Base-by-base conservation (phyloP, 2,888 invertebrate species). In the Pyrocoelia pectoralis region DNA sequence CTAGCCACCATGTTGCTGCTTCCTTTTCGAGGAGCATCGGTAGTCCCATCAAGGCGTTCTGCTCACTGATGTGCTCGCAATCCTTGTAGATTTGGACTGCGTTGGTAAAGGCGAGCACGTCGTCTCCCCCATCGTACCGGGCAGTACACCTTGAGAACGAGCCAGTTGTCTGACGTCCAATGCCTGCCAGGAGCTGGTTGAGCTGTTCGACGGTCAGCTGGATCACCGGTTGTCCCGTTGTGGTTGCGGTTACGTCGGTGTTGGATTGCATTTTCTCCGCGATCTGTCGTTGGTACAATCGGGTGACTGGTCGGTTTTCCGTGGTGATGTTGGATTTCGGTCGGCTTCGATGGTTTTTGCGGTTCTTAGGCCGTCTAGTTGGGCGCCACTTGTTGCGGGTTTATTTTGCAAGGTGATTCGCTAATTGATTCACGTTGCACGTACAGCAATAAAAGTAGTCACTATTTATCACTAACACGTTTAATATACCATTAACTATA, bases 231-330 rank as follows among this genome's bases (percentile, higher is more conserved):
- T 12, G 41, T 41, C n/a, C n/a, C n/a, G n/a, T 5, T 38, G 41
- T 41, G 2, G n/a, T n/a, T n/a, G n/a, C n/a, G n/a, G 41, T 14
- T 1, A 1, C 14, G 41, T 13, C 8, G 13, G 1, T 13, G 41
- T 13, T 41, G 40, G 50, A n/a, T 38, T 18, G 41, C 6, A 24
- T 24, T 8, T 24, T 8, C 8, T 24, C 4, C 24, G 8, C 24
- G 8, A 13, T 41, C 14, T 41, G 12, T 8, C 41, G 13, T 15
- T 41, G 13, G 13, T 41, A 14, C 13, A 41, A 8, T 1, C 41
- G 41, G 8, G 41, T 41, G 40, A 12, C 46, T 46, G 46, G 10
- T 46, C 46, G 14, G 43, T 46, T 46, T 15, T 46, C 46, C 28
- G 6, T 56, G 12, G 43, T 13, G 46, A 46, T 19, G 24, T 54